Percentiles rank a stretch among this genome's conserved stretches.
Evolutionary conservation across 2,888 invertebrate genomes (phyloP).

Genomic region (Aphodius granarius): DNA sequence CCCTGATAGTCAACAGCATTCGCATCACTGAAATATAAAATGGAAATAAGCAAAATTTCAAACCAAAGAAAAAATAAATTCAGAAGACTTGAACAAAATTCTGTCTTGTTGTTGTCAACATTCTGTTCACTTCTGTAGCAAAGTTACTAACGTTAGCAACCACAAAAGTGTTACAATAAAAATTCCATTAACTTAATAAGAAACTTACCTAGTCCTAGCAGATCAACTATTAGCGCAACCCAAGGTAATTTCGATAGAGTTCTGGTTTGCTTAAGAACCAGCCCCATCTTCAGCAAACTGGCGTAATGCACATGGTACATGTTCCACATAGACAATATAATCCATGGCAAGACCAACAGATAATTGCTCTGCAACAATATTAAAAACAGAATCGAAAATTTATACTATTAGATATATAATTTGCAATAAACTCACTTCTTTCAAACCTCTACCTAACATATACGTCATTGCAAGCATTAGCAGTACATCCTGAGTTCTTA

Average conservation of each 20-base stretch:
- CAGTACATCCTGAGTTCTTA: constrained; percentile 44
- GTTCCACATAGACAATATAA: constrained; percentile 42
- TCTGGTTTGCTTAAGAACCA: constrained; percentile 36
- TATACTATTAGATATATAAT: background rate
- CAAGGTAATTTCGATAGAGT: constrained; percentile 39
- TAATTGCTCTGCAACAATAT: constrained; percentile 33
- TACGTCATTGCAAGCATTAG: constrained; percentile 41
- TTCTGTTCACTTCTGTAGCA: background rate
- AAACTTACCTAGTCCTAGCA: constrained; percentile 38
- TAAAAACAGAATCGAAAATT: background rate
- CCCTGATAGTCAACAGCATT: constrained; percentile 40
- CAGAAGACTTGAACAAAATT: background rate
- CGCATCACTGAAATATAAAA: constrained; percentile 42
- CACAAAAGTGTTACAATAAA: too few relatives aligned
- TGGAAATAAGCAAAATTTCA: background rate
- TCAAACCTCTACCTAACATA: constrained; percentile 43
- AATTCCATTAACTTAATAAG: too few relatives aligned
- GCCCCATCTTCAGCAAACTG: constrained; percentile 40
- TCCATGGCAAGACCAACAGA: constrained; percentile 46
- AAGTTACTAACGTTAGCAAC: too few relatives aligned
- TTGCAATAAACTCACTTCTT: constrained; percentile 28
- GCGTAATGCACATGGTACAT: constrained; percentile 46
- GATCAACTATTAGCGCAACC: constrained; percentile 36
- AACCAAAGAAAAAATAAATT: background rate
- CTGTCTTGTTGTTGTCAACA: background rate